These are phyloP conservation scores for Drosophila kambysellisi DNA, from an alignment of 2,888 invertebrate genomes.

Conservation along the genomic window DNA sequence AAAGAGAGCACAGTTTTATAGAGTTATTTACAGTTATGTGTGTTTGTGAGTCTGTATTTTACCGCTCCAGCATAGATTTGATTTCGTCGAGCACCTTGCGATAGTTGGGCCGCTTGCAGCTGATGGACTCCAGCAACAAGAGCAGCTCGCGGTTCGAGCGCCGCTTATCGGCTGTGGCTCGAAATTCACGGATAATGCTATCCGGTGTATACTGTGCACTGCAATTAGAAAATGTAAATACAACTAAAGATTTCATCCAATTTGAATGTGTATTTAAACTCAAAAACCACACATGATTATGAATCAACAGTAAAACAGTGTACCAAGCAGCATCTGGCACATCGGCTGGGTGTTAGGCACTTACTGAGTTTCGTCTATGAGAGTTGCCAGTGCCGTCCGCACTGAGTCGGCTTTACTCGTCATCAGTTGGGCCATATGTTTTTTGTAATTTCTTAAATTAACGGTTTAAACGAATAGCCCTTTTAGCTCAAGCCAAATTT, in stretches of 20 bases:
- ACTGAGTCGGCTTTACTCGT: constrained; percentile 70
- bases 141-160: constrained; percentile 74
- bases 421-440: constrained; percentile 30
- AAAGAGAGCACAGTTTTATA: not conserved
- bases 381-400: constrained; percentile 67
- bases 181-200: constrained; percentile 81
- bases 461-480: constrained; percentile 38
- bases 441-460: constrained; percentile 35
- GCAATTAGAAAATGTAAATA: constrained; percentile 16
- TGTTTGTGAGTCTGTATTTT: not conserved
- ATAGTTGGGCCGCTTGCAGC: constrained; percentile 78
- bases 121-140: constrained; percentile 77
- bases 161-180: constrained; percentile 75
- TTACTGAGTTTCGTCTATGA: constrained; percentile 81
- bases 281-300: not conserved
- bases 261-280: not conserved
- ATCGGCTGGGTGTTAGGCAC: constrained; percentile 28
- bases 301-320: not conserved
- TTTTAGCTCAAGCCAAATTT: constrained; percentile 31
- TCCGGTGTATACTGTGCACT: constrained; percentile 81
- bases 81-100: constrained; percentile 75
- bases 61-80: constrained; percentile 75
- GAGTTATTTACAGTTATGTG: not conserved
- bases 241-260: constrained; percentile 2
- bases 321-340: constrained; percentile 52